A percentile compares a stretch with the other conserved stretches of the same genome.
phyloP scores from a whole-genome alignment of 2,797 vertebrate genomes.

The Ctenosaura bakeri region DNA sequence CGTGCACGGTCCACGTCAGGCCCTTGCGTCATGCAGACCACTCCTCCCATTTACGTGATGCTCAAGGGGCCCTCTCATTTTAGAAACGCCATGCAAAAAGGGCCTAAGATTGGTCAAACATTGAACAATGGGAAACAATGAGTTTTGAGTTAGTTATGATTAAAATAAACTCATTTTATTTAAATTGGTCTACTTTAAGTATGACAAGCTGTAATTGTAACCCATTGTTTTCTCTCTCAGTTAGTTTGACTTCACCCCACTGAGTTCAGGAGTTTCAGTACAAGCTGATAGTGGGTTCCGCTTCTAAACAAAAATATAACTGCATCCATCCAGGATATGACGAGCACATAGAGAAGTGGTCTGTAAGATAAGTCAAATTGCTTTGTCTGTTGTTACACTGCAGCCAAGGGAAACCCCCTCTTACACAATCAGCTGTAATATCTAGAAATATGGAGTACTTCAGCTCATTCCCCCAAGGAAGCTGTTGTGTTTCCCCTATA shows the following conservation, averaged over 20 bases:
- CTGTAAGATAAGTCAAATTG: background rate
- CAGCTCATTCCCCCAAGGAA: background rate
- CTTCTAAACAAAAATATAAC: background rate
- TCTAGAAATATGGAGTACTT: background rate
- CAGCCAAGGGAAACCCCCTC: background rate
- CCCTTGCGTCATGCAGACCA: too few species aligned
- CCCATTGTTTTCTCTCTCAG: background rate
- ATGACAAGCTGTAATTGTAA: background rate
- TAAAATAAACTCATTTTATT: background rate
- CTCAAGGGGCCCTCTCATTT: too few species aligned
- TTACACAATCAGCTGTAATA: background rate
- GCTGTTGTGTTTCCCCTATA: background rate
- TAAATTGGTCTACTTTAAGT: background rate
- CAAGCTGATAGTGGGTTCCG: background rate
- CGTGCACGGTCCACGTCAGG: too few species aligned
- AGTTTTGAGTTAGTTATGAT: background rate
- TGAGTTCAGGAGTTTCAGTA: background rate
- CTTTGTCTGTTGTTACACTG: background rate
- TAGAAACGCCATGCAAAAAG: too few species aligned
- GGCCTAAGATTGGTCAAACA: background rate
- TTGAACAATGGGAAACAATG: background rate
- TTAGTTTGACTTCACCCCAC: background rate
- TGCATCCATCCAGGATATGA: background rate
- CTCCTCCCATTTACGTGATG: too few species aligned
- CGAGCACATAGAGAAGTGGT: background rate